Conservation (phyloP, 2,888 invertebrate species). For the Gastrophysa polygoni region DNA sequence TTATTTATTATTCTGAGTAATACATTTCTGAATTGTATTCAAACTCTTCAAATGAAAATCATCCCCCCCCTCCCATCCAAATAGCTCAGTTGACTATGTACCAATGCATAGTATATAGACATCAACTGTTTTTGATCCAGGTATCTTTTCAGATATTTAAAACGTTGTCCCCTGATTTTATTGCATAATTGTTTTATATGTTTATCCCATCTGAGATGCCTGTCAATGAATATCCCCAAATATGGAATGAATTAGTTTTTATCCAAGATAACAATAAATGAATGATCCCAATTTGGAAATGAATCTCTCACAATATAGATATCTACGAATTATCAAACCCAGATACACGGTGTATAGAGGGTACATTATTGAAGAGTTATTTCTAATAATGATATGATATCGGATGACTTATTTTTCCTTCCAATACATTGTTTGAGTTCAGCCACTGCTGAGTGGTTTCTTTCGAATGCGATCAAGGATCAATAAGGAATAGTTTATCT, state of each 20-base stretch:
- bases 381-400: no score
- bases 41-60: neutral
- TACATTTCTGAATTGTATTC: neutral
- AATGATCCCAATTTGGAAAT: no score
- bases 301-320: no score
- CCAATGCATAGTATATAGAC: neutral
- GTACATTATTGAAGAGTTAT: no score
- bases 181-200: neutral
- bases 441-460: slow-evolving; percentile 24
- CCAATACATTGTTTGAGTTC: neutral
- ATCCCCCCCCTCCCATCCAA: neutral
- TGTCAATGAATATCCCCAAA: neutral
- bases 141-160: neutral
- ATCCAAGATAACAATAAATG: no score
- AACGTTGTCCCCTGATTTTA: neutral
- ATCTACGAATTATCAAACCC: no score
- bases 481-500: slow-evolving; percentile 52
- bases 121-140: neutral
- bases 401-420: no score
- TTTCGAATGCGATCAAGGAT: slow-evolving; percentile 46
- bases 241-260: no score
- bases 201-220: neutral
- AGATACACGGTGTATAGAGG: no score
- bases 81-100: neutral
- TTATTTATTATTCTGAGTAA: neutral